These are phyloP conservation scores for Amblyteles armatorius DNA, from an alignment of 2,888 invertebrate species.

Conservation along the genomic window DNA sequence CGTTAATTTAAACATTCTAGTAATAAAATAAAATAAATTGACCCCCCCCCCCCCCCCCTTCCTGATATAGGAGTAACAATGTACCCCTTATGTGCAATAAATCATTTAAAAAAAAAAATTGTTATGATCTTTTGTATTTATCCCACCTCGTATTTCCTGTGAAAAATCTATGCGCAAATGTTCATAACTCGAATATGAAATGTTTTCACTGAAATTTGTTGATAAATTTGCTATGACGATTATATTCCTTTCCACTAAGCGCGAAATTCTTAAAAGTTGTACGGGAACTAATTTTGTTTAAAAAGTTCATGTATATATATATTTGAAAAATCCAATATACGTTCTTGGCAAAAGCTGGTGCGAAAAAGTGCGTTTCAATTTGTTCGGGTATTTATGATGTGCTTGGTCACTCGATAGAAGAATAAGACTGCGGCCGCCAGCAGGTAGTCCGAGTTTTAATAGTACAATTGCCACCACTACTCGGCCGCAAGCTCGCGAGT, in stretches of 20 bases:
- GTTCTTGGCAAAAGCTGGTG: not conserved
- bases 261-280: not conserved
- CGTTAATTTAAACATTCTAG: too few relatives aligned
- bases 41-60: too few relatives aligned
- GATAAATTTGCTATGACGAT: not conserved
- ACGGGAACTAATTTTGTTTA: not conserved
- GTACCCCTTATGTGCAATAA: too few relatives aligned
- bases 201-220: not conserved
- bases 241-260: not conserved
- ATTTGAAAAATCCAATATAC: not conserved
- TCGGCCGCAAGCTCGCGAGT: constrained; percentile 21
- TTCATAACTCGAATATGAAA: not conserved
- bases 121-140: too few relatives aligned
- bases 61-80: too few relatives aligned
- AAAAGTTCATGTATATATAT: not conserved
- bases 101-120: too few relatives aligned
- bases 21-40: too few relatives aligned
- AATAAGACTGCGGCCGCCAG: constrained; percentile 55
- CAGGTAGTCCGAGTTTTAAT: constrained; percentile 47
- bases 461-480: constrained; percentile 50
- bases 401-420: constrained; percentile 35
- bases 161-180: too few relatives aligned
- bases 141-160: too few relatives aligned
- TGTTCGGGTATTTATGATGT: not conserved
- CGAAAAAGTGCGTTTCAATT: not conserved